Evolutionary conservation across 2,888 invertebrate species (phyloP).

Genomic region (Caenorhabditis zanzibari): DNA sequence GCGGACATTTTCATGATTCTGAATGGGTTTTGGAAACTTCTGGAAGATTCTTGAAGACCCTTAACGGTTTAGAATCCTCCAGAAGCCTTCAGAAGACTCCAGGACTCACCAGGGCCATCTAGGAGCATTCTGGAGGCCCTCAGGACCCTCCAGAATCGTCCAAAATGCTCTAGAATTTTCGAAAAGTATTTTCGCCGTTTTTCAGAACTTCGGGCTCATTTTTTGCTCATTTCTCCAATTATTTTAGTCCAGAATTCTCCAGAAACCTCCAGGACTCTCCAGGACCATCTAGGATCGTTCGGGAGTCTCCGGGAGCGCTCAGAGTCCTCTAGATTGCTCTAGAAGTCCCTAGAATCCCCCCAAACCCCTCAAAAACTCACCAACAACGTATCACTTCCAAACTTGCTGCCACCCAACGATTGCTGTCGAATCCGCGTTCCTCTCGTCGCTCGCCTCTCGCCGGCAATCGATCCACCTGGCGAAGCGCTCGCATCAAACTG

Average conservation of each 20-base stretch:
- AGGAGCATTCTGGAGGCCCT: no score
- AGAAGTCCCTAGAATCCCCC: not conserved
- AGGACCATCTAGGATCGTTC: not conserved
- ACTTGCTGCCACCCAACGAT: conserved; percentile 69
- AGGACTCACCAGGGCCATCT: no score
- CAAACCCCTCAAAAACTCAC: conserved; percentile 49
- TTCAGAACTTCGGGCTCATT: not conserved
- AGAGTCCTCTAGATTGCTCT: no score
- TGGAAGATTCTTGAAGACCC: not conserved
- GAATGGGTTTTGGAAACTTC: not conserved
- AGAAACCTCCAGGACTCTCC: not conserved
- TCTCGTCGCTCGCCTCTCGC: conserved; percentile 31
- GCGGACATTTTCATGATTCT: not conserved
- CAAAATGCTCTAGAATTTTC: no score
- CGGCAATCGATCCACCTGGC: conserved; percentile 11
- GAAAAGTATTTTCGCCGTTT: not conserved
- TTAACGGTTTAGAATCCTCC: no score
- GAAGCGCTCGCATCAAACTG: conserved; percentile 45
- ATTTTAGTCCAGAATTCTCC: not conserved
- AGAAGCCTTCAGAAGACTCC: no score
- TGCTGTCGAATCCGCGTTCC: conserved; percentile 74
- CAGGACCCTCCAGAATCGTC: not conserved
- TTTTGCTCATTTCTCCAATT: not conserved
- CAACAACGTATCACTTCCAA: conserved; percentile 72
- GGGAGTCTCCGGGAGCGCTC: not conserved